A percentile compares a stretch with the other conserved stretches of the same genome.
These are phyloP conservation scores for Lepus americanus DNA, from an alignment of 2,113 vertebrate species.

Conservation along the genomic window DNA sequence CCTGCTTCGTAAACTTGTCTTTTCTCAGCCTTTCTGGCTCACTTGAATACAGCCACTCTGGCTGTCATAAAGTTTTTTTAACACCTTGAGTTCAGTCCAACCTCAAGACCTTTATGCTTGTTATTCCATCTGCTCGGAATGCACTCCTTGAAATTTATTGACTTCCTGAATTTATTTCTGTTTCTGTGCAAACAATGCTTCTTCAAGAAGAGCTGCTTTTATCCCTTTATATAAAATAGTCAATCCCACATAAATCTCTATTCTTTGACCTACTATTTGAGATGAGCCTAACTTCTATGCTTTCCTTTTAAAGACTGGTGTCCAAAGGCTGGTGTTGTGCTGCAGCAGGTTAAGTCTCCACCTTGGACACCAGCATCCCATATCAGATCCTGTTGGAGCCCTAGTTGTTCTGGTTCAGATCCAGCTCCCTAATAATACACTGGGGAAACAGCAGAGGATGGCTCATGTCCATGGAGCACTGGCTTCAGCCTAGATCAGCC, in stretches of 20 bases:
- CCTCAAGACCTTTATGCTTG: background rate
- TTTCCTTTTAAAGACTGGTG: background rate
- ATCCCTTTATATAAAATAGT: background rate
- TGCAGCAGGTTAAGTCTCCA: too few relatives aligned
- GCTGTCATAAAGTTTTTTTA: background rate
- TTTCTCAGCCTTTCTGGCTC: background rate
- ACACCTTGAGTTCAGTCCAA: background rate
- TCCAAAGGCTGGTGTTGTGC: background rate
- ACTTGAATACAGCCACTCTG: background rate
- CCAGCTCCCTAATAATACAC: too few relatives aligned
- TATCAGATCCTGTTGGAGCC: too few relatives aligned
- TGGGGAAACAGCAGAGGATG: too few relatives aligned
- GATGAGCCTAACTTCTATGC: background rate
- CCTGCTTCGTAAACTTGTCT: background rate
- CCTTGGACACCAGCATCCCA: too few relatives aligned
- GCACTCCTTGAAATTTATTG: background rate
- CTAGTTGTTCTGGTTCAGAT: too few relatives aligned
- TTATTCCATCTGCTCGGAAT: background rate
- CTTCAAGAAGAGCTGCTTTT: background rate
- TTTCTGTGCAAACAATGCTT: background rate
- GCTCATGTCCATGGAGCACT: too few relatives aligned
- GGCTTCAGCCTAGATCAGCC: too few relatives aligned
- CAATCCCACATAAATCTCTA: background rate
- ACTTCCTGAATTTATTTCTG: background rate
- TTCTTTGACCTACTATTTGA: conserved; percentile 11